phyloP scores from a whole-genome alignment of 1,140 invertebrate genomes.

The Ditylenchus dipsaci region DNA sequence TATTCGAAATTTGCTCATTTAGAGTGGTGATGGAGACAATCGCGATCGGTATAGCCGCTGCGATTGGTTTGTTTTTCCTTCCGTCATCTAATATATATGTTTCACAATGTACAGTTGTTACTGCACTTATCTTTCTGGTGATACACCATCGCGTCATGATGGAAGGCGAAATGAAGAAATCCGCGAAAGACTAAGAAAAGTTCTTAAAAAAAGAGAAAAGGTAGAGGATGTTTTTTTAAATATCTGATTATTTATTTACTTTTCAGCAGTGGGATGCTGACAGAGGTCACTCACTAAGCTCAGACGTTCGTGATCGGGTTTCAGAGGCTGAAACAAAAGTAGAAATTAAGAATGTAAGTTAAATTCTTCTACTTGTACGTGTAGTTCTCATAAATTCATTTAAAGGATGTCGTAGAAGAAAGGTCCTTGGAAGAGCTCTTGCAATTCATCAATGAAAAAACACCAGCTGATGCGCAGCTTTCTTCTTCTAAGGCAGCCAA shows the following conservation, averaged over 20 bases:
- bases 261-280: not conserved
- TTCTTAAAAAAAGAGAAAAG: conserved; percentile 4
- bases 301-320: not conserved
- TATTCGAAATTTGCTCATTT: not conserved
- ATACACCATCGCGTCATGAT: not conserved
- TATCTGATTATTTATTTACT: too few species aligned
- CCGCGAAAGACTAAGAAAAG: not conserved
- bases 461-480: not conserved
- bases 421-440: conserved; percentile 1
- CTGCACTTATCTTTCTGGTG: conserved; percentile 2
- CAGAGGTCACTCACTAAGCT: not conserved
- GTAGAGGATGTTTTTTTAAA: too few species aligned
- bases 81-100: too few species aligned
- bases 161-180: conserved; percentile 10
- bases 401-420: not conserved
- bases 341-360: not conserved
- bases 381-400: not conserved
- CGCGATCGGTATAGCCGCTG: not conserved
- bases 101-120: not conserved
- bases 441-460: conserved; percentile 12
- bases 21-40: not conserved
- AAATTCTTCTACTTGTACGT: not conserved
- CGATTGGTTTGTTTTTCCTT: too few species aligned
- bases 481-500: conserved; percentile 7
- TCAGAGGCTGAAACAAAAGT: not conserved